Evolutionary conservation across 2,113 vertebrate species (phyloP).

Genomic region (Passerina amoena): DNA sequence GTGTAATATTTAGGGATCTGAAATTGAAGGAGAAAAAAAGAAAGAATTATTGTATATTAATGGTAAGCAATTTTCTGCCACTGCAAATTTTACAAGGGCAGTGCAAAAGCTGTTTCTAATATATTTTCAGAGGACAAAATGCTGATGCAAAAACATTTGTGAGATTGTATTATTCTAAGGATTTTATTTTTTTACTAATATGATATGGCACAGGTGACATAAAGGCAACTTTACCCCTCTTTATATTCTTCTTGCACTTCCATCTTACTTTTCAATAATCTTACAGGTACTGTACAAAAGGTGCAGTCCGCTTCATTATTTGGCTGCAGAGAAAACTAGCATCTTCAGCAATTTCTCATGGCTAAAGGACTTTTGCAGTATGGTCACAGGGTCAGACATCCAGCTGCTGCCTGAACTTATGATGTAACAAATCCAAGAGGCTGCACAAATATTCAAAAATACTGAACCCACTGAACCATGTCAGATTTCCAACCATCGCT

Average conservation of each 20-base stretch:
- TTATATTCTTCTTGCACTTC: not conserved
- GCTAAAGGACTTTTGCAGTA: not conserved
- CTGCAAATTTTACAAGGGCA: not conserved
- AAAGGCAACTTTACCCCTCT: not conserved
- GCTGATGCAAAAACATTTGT: not conserved
- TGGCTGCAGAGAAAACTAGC: not conserved
- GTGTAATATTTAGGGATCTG: not conserved
- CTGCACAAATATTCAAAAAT: not conserved
- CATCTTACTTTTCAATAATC: not conserved
- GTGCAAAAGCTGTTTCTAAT: not conserved
- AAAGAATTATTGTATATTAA: not conserved
- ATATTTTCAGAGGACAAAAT: constrained; percentile 3
- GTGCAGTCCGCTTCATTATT: not conserved
- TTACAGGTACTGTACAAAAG: not conserved
- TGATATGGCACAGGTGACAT: not conserved
- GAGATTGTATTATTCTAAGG: not conserved
- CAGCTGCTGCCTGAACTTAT: not conserved
- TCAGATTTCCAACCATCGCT: not conserved
- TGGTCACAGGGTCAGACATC: not conserved
- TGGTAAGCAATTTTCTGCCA: not conserved
- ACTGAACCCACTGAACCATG: not conserved
- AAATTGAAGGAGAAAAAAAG: not conserved
- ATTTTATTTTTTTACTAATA: constrained; percentile 13
- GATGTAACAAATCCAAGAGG: not conserved
- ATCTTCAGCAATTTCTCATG: not conserved